Conservation (phyloP, 1,140 invertebrate genomes). For the Drosophila nannoptera region DNA sequence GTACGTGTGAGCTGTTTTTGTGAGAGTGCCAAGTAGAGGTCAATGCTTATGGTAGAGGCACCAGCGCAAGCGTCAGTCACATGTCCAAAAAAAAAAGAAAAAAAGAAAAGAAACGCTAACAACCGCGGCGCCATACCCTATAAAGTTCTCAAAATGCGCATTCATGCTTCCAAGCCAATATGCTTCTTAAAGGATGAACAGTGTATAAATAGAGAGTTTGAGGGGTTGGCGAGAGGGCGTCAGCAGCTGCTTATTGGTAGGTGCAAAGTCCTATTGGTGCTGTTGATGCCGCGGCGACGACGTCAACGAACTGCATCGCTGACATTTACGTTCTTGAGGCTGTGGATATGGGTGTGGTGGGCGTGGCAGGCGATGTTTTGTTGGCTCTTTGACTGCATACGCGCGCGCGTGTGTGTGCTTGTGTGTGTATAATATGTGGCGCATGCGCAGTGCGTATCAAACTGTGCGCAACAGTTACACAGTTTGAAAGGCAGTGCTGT, state of each 20-base stretch:
- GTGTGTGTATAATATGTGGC: constrained; percentile 16
- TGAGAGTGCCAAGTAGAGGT: constrained; percentile 34
- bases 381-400: not conserved
- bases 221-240: not conserved
- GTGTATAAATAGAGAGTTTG: not conserved
- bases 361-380: not conserved
- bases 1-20: not conserved
- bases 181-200: too few relatives aligned
- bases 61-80: constrained; percentile 28
- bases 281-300: constrained; percentile 1
- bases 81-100: constrained; percentile 31
- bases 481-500: not conserved
- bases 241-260: not conserved
- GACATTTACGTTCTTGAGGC: constrained; percentile 41
- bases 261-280: constrained; percentile 31
- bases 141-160: not conserved
- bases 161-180: too few relatives aligned
- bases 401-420: not conserved
- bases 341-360: constrained; percentile 17
- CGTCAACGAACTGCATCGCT: constrained; percentile 45
- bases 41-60: constrained; percentile 37
- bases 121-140: constrained; percentile 5
- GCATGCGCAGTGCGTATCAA: constrained; percentile 27
- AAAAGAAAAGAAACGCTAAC: not conserved
- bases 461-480: constrained; percentile 14